Percentiles rank a stretch among this genome's conserved stretches.
These are phyloP conservation scores for Catamblyrhynchus diadema DNA, from an alignment of 2,797 vertebrate species.

Conservation along the genomic window DNA sequence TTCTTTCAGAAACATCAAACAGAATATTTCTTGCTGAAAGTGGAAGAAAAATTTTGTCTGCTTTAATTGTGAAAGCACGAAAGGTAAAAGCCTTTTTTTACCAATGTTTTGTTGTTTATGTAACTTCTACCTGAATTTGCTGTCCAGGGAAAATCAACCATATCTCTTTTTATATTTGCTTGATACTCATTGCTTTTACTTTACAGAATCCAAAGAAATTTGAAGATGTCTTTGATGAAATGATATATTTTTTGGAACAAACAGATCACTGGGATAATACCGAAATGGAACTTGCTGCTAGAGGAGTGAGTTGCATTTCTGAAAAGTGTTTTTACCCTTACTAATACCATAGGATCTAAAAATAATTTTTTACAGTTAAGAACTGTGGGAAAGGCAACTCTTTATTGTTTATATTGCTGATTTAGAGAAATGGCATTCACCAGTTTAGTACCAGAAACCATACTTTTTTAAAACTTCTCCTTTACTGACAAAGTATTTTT, in stretches of 20 bases:
- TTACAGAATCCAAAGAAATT: slow-evolving; percentile 92
- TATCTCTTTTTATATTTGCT: neutral
- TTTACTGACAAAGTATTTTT: neutral
- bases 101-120: neutral
- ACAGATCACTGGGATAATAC: slow-evolving; percentile 92
- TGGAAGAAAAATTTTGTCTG: slow-evolving; percentile 91
- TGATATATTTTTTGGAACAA: slow-evolving; percentile 91
- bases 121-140: neutral
- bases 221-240: slow-evolving; percentile 94
- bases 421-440: neutral
- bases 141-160: neutral
- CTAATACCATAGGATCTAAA: neutral
- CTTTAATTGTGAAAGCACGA: slow-evolving; percentile 88
- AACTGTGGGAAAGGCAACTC: neutral
- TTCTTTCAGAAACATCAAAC: slow-evolving; percentile 87
- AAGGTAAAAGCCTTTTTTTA: slow-evolving; percentile 79
- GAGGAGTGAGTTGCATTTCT: slow-evolving; percentile 81
- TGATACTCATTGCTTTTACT: neutral
- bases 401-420: neutral
- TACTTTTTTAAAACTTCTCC: neutral
- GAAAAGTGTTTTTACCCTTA: neutral
- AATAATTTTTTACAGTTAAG: neutral
- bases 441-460: neutral
- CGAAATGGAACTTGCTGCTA: slow-evolving; percentile 87
- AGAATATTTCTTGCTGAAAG: slow-evolving; percentile 89